Base-by-base conservation (phyloP, 2,797 vertebrate genomes). In the Halcyon leucocephala region DNA sequence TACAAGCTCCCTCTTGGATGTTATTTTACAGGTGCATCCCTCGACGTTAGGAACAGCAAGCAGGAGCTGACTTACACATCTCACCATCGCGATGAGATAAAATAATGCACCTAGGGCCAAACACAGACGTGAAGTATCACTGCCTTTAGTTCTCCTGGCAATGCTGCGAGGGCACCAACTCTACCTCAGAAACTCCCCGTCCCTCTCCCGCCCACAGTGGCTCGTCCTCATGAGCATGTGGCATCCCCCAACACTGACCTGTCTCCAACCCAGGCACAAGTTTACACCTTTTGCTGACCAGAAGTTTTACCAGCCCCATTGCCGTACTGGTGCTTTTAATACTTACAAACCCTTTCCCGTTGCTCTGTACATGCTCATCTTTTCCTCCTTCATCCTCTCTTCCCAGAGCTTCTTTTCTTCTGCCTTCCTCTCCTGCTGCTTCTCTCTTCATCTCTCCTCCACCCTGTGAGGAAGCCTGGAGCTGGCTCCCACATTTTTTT, bases 351-450 rank as follows among this genome's bases (percentile, higher is more conserved):
- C 41, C 12, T 62, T 83, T 71, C 89, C 55, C 57, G 15, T 39
- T 82, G 69, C 65, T 89, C 48, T 51, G 46, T 77, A 60, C 60
- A 46, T 31, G 66, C 66, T 89, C 37, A 6, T 44, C 14, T 48
- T 82, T 90, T 91, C 37, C 33, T 65, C 51, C 25, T 35, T 91
- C 66, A 28, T 93, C 71, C 17, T 91, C 14, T 78, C 66, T 71
- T 93, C 70, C 55, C 65, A 54, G 73, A 70, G 49, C 39, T 73
- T 66, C 66, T 94, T 85, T 92, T 79, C 67, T 67, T 87, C 61
- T 85, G 86, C 60, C 71, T 92, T 82, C n/a, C 82, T 54, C 65
- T 89, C 69, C 76, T 72, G 84, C 89, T 88, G 84, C 72, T 92
- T 78, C 62, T 74, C 41, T 78, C 44, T 88, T 69, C 82, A 69